Evolutionary conservation across 2,797 vertebrate genomes (phyloP).

Genomic region (Serranus cabrilla): DNA sequence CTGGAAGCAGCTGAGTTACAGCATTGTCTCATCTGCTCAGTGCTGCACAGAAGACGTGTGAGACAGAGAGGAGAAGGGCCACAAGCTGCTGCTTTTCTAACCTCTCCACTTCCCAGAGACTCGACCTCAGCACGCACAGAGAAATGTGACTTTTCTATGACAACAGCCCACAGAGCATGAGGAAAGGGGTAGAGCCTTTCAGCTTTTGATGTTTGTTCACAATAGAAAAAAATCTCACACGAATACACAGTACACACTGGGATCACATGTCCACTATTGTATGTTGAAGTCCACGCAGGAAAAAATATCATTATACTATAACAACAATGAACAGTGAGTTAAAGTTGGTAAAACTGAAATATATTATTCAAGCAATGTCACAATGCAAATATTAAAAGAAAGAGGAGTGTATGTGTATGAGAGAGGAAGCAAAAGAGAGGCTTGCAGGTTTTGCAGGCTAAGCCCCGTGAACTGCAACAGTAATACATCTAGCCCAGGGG

Average conservation of each 20-base stretch:
- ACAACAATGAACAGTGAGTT: background rate
- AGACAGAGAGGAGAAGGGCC: slow-evolving; percentile 40
- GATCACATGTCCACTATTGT: background rate
- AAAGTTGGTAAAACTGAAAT: background rate
- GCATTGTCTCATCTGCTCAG: slow-evolving; percentile 67
- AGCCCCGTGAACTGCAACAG: slow-evolving; percentile 62
- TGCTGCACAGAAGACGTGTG: slow-evolving; percentile 41
- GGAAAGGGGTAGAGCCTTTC: background rate
- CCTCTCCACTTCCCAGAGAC: slow-evolving; percentile 29
- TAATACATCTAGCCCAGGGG: slow-evolving; percentile 68
- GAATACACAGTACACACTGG: background rate
- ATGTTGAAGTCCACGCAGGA: background rate
- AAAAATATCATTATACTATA: background rate
- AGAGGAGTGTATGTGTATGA: background rate
- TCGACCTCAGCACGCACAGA: slow-evolving; percentile 11
- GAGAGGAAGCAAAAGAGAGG: background rate
- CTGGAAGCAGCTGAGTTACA: slow-evolving; percentile 57
- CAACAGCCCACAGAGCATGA: background rate
- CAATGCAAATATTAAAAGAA: background rate
- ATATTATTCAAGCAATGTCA: background rate
- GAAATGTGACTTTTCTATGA: slow-evolving; percentile 26
- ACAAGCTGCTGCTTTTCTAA: slow-evolving; percentile 44
- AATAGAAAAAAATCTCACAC: slow-evolving; percentile 9
- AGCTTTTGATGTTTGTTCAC: slow-evolving; percentile 1
- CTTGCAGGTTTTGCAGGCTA: slow-evolving; percentile 44